A percentile compares a stretch with the other conserved stretches of the same genome.
These are phyloP conservation scores for Arothron firmamentum DNA, from an alignment of 2,113 vertebrate species.

Conservation along the genomic window DNA sequence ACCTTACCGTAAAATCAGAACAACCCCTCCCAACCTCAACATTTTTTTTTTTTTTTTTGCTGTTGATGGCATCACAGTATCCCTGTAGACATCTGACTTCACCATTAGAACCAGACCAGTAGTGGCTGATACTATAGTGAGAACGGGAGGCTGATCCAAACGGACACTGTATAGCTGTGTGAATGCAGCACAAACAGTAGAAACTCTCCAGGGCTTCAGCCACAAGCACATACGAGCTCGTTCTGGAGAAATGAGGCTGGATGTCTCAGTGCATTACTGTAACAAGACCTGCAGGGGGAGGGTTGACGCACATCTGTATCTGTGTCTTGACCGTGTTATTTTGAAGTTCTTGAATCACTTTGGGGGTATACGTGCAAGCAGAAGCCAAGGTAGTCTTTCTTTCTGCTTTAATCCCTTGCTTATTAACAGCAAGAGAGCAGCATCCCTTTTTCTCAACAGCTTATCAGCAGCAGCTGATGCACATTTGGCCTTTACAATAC, in stretches of 20 bases:
- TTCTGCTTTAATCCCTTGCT: constrained; percentile 12
- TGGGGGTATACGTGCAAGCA: constrained; percentile 22
- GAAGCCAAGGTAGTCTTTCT: constrained; percentile 11
- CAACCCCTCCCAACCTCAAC: constrained; percentile 28
- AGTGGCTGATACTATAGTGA: constrained; percentile 12
- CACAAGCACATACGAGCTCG: constrained; percentile 11
- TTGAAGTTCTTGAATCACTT: constrained; percentile 41
- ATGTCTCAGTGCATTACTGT: constrained; percentile 56
- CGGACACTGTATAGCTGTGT: constrained; percentile 40
- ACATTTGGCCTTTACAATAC: constrained; percentile 33
- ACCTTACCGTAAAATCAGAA: constrained; percentile 51
- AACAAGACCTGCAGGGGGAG: constrained; percentile 39
- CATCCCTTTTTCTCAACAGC: constrained; percentile 5
- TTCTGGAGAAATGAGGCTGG: constrained; percentile 27
- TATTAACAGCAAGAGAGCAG: constrained; percentile 27
- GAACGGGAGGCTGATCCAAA: constrained; percentile 25
- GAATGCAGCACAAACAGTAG: constrained; percentile 32
- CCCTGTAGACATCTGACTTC: constrained; percentile 26
- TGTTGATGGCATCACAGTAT: constrained; percentile 4
- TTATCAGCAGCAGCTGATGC: constrained; percentile 38
- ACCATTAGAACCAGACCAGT: constrained; percentile 16
- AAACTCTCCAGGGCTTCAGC: constrained; percentile 26
- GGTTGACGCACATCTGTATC: constrained; percentile 18
- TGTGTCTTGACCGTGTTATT: constrained; percentile 54
- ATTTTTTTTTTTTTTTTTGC: constrained; percentile 21